phyloP scores from a whole-genome alignment of 2,888 invertebrate genomes.

The Orthosia cruda region DNA sequence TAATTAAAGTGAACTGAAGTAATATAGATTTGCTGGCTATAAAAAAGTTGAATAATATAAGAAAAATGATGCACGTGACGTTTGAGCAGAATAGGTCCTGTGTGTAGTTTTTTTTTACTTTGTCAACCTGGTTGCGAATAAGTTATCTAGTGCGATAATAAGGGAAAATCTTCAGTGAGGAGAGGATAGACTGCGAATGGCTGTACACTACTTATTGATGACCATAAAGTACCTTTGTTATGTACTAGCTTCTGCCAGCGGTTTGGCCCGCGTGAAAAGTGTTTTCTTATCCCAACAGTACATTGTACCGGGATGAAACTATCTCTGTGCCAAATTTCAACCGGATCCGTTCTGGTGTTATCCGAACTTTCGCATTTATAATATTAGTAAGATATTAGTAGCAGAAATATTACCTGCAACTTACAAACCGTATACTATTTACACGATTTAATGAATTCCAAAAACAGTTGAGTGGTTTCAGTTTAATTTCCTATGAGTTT shows the following conservation, averaged over 20 bases:
- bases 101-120: too few relatives aligned
- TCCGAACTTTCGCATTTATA: too few relatives aligned
- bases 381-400: too few relatives aligned
- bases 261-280: too few relatives aligned
- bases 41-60: too few relatives aligned
- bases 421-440: neutral
- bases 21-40: neutral
- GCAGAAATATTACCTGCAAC: neutral
- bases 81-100: neutral
- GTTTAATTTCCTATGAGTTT: neutral
- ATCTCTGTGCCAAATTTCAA: too few relatives aligned
- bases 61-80: neutral
- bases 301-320: too few relatives aligned
- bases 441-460: neutral
- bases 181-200: neutral
- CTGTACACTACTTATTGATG: neutral
- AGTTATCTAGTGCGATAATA: neutral
- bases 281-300: too few relatives aligned
- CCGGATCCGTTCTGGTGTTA: too few relatives aligned
- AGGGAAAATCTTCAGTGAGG: neutral
- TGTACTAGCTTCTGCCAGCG: too few relatives aligned
- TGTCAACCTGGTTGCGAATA: neutral
- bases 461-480: neutral
- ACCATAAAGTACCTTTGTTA: neutral
- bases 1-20: constrained; percentile 15